phyloP scores from a whole-genome alignment of 2,113 vertebrate genomes.

The Cebidichthys violaceus region DNA sequence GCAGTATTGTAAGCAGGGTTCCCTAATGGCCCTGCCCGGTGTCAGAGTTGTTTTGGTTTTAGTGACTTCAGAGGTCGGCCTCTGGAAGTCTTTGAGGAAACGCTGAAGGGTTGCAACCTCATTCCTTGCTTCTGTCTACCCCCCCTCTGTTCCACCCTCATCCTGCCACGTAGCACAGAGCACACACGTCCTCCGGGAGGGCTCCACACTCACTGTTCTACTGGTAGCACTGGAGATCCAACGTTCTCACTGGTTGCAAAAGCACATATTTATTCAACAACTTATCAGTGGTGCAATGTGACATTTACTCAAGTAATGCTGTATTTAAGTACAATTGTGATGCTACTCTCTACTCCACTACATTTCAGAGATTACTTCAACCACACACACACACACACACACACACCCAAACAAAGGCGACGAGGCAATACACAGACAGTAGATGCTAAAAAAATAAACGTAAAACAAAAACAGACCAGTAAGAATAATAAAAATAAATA shows the following conservation, averaged over 20 bases:
- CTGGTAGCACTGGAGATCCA: neutral
- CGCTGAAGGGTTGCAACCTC: constrained; percentile 17
- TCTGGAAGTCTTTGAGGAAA: constrained; percentile 55
- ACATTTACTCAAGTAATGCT: neutral
- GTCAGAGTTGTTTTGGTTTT: constrained; percentile 55
- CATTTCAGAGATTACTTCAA: neutral
- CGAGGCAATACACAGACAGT: neutral
- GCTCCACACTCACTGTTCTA: neutral
- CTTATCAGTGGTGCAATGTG: neutral
- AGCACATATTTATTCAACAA: neutral
- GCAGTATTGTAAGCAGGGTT: neutral
- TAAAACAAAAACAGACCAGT: too few relatives aligned
- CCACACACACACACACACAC: neutral
- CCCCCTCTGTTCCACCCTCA: constrained; percentile 20
- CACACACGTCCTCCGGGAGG: constrained; percentile 24
- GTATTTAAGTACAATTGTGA: neutral
- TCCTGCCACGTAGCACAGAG: constrained; percentile 64
- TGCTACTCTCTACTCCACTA: neutral
- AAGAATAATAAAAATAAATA: too few relatives aligned
- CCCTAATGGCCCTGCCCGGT: constrained; percentile 29
- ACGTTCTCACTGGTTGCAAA: neutral
- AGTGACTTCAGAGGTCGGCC: constrained; percentile 38
- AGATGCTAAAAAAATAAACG: too few relatives aligned
- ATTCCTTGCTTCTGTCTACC: neutral
- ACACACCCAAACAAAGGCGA: neutral